Percentiles rank a stretch among this genome's conserved stretches.
Evolutionary conservation across 2,888 invertebrate species (phyloP).

Genomic region (Lymantria monacha): DNA sequence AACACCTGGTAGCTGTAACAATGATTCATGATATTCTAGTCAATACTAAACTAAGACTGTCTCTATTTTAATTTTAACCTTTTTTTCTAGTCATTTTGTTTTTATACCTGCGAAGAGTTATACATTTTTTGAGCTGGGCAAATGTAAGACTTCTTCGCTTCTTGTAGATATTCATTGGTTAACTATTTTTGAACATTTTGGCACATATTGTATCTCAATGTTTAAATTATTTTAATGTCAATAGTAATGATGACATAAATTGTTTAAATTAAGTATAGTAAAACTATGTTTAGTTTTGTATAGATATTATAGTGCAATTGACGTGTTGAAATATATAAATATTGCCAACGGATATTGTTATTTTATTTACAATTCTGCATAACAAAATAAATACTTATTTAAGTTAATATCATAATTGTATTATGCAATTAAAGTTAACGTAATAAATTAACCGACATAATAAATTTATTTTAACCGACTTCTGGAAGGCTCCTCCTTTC

Average conservation of each 20-base stretch:
- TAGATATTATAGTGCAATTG: conserved; percentile 73
- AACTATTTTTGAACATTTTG: conserved; percentile 12
- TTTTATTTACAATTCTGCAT: conserved; percentile 33
- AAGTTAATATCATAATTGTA: too few relatives aligned
- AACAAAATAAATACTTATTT: too few relatives aligned
- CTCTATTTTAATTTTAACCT: conserved; percentile 23
- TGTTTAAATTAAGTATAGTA: conserved; percentile 63
- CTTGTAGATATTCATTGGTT: conserved; percentile 18
- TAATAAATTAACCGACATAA: too few relatives aligned
- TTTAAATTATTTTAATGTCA: conserved; percentile 29
- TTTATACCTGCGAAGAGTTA: conserved; percentile 58
- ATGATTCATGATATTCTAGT: conserved; percentile 44
- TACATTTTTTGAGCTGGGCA: conserved; percentile 78
- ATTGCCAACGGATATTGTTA: conserved; percentile 53
- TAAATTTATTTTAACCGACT: too few relatives aligned
- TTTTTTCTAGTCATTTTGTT: conserved; percentile 15
- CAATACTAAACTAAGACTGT: conserved; percentile 57
- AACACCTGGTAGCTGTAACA: conserved; percentile 14
- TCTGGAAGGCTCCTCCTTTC: too few relatives aligned
- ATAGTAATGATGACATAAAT: conserved; percentile 45
- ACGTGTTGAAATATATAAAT: conserved; percentile 77
- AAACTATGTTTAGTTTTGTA: conserved; percentile 74
- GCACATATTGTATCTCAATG: conserved; percentile 35
- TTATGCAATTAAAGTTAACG: too few relatives aligned
- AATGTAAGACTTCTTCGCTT: conserved; percentile 72